Evolutionary conservation across 2,113 vertebrate genomes (phyloP), one percentile per base, ranked within the genome.

Genomic region (Indicator maculatus): DNA sequence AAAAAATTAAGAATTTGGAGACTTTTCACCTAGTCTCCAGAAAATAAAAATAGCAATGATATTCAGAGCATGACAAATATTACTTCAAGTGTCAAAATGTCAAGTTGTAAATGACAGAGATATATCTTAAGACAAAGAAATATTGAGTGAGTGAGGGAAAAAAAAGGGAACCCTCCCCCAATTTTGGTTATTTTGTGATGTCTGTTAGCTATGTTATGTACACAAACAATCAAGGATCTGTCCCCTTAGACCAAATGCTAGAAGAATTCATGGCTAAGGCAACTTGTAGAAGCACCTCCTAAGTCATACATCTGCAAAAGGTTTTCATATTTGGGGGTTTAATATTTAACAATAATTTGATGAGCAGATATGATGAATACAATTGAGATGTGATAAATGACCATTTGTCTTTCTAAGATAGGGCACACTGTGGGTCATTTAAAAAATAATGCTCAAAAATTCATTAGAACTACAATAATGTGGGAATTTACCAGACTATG

Each of bases 361-460:
- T 70, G 9, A 82, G 2, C 2, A 80, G 7, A 4, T 38, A 14
- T 17, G 14, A 26, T 17, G 27, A 27, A 38, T 8, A 41, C 5
- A 56, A 1, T 3, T 41, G 3, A 11, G 14, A 45, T 61, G 15
- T 92, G 63, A 93, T 81, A 95, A 95, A 94, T 81, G 38, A 90
- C 8, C 5, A 18, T 31, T 76, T 71, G 5, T 23, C 3, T 83
- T 76, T 76, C 69, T 53, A 24, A 58, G 31, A 66, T 66, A 47
- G 4, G 28, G 3, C 15, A 53, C 8, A 30, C 1, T 18, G 1
- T 4, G 3, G 5, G 6, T 28, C 0, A 30, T 41, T 72, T 65
- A 60, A 2, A 28, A 83, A 81, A 58, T 39, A 30, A 30, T 13
- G 5, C 3, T 63, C 7, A 50, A 44, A 89, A 45, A 64, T 52